phyloP scores from a whole-genome alignment of 2,888 invertebrate species.

The Cephalotes varians region DNA sequence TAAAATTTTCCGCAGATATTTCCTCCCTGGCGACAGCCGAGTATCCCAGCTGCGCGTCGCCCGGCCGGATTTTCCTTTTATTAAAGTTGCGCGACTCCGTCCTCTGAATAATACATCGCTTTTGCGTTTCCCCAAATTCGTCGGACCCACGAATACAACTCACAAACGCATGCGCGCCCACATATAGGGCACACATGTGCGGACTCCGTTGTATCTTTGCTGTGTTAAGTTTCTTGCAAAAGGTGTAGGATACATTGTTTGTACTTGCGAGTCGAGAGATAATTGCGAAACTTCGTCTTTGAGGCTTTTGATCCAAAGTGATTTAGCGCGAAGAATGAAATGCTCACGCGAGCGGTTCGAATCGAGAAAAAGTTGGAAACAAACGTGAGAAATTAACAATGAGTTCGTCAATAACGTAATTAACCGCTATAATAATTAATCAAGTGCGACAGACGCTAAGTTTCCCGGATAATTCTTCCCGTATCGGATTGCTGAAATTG shows the following conservation, averaged over 20 bases:
- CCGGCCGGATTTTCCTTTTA: constrained; percentile 60
- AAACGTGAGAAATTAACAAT: not conserved
- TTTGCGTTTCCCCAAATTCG: constrained; percentile 36
- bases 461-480: not conserved
- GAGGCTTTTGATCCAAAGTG: not conserved
- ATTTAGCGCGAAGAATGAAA: not conserved
- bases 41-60: constrained; percentile 44
- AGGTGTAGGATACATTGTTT: not conserved
- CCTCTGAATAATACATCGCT: constrained; percentile 68
- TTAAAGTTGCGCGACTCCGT: constrained; percentile 62
- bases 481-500: not conserved
- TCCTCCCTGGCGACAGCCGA: constrained; percentile 46
- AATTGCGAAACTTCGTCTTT: constrained; percentile 32
- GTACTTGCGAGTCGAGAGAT: not conserved
- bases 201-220: not conserved
- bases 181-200: not conserved
- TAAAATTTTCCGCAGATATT: constrained; percentile 59
- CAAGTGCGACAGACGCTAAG: not conserved
- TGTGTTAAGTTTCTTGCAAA: not conserved
- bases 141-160: not conserved
- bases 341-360: not conserved
- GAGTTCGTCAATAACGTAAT: constrained; percentile 11
- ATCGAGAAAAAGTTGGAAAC: not conserved
- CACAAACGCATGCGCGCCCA: not conserved
- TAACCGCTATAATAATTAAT: not conserved